A percentile compares a stretch with the other conserved stretches of the same genome.
Evolutionary conservation across 2,888 invertebrate species (phyloP).

Genomic region (Gymnoscelis rufifasciata): DNA sequence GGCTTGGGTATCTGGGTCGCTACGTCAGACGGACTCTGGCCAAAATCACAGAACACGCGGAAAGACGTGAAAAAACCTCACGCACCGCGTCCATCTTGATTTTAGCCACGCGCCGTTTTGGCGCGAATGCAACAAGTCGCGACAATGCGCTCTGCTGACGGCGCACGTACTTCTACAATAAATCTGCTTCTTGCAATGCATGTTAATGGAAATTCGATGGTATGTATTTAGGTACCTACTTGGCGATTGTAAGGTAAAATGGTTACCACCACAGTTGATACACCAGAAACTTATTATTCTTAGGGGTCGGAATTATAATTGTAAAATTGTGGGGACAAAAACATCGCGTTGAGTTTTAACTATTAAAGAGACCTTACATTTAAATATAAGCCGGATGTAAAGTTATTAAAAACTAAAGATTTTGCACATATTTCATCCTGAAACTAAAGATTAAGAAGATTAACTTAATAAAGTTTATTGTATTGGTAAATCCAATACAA

Average conservation of each 20-base stretch:
- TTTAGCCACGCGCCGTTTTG: constrained; percentile 53
- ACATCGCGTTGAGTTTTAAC: too few relatives aligned
- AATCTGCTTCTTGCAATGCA: constrained; percentile 68
- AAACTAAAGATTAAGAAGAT: too few relatives aligned
- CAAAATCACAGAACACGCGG: constrained; percentile 73
- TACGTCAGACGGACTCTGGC: constrained; percentile 72
- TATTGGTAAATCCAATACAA: too few relatives aligned
- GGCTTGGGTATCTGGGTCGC: constrained; percentile 75
- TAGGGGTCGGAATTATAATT: too few relatives aligned
- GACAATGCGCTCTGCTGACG: constrained; percentile 47
- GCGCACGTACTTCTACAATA: constrained; percentile 73
- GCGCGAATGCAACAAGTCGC: constrained; percentile 44
- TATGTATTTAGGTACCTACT: constrained; percentile 71
- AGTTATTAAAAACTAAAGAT: too few relatives aligned
- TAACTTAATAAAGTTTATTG: too few relatives aligned
- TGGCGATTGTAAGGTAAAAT: too few relatives aligned
- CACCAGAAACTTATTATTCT: too few relatives aligned
- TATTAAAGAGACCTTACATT: too few relatives aligned
- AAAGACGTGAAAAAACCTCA: constrained; percentile 62
- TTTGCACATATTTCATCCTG: too few relatives aligned
- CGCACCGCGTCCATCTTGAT: constrained; percentile 51
- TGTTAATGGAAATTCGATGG: constrained; percentile 60
- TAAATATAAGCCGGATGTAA: too few relatives aligned
- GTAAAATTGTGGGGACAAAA: too few relatives aligned
- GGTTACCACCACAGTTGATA: constrained; percentile 15